Conservation (phyloP, 1,140 invertebrate genomes). For the Leptopilina clavipes region DNA sequence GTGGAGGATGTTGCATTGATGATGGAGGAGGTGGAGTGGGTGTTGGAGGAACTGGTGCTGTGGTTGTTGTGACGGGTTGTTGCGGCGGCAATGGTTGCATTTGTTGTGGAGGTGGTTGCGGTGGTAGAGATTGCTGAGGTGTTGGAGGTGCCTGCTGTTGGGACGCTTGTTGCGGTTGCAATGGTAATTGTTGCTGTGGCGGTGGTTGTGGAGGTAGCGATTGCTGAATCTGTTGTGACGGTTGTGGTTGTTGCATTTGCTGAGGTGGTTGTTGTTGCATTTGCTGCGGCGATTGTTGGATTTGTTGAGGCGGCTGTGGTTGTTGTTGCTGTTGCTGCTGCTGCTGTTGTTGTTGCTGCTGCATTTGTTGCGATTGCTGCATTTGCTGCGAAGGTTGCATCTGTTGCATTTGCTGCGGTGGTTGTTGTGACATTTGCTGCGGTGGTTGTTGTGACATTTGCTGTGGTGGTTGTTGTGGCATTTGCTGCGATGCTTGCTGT, state of each 20-base stretch:
- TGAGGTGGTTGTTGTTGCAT: too few species aligned
- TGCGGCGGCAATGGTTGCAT: constrained; percentile 44
- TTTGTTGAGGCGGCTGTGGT: constrained; percentile 47
- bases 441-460: constrained; percentile 24
- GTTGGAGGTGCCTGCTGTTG: constrained; percentile 45
- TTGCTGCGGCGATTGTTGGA: neutral
- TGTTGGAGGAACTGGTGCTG: constrained; percentile 57
- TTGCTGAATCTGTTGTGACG: too few species aligned
- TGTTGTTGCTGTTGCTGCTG: constrained; percentile 53
- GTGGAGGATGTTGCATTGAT: constrained; percentile 55
- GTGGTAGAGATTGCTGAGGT: constrained; percentile 20
- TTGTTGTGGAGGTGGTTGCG: neutral
- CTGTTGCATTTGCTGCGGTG: constrained; percentile 34
- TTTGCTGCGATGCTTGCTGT: constrained; percentile 46
- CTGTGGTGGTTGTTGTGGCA: constrained; percentile 32
- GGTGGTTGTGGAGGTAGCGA: constrained; percentile 38
- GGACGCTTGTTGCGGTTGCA: constrained; percentile 42
- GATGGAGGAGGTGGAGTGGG: constrained; percentile 58
- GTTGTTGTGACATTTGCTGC: too few species aligned
- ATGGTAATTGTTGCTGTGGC: constrained; percentile 36
- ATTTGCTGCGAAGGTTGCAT: constrained; percentile 47
- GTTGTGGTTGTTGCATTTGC: too few species aligned
- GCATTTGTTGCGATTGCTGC: constrained; percentile 46
- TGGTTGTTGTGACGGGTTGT: constrained; percentile 41
- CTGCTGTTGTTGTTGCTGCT: constrained; percentile 51